These are phyloP conservation scores for Dicranocentrus wangi DNA, from an alignment of 2,888 invertebrate species.

Conservation along the genomic window DNA sequence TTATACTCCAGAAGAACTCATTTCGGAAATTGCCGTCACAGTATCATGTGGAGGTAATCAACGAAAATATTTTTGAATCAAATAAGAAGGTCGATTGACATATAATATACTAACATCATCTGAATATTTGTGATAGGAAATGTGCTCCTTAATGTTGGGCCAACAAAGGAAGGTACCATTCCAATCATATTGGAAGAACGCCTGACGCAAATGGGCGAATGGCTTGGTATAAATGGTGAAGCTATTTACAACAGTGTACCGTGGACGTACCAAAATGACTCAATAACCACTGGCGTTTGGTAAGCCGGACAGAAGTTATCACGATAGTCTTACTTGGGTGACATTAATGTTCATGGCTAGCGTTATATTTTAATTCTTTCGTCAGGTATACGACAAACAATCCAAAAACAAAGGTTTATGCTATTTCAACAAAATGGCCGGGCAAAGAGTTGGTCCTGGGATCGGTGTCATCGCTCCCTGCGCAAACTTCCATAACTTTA, in stretches of 20 bases:
- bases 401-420: slow-evolving; percentile 74
- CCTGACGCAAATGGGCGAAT: slow-evolving; percentile 75
- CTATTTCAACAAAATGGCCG: slow-evolving; percentile 75
- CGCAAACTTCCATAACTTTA: slow-evolving; percentile 45
- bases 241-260: slow-evolving; percentile 75
- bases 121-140: slow-evolving; percentile 71
- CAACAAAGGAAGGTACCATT: slow-evolving; percentile 75
- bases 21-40: slow-evolving; percentile 59
- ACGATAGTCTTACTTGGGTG: too few relatives aligned
- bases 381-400: slow-evolving; percentile 66
- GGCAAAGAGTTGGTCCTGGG: slow-evolving; percentile 68
- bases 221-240: slow-evolving; percentile 76
- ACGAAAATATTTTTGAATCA: too few relatives aligned
- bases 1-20: slow-evolving; percentile 74
- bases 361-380: not conserved
- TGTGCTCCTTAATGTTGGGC: slow-evolving; percentile 75
- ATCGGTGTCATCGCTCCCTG: slow-evolving; percentile 71
- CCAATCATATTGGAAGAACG: slow-evolving; percentile 75
- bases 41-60: slow-evolving; percentile 69
- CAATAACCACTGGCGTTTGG: slow-evolving; percentile 83
- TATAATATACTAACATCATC: too few relatives aligned
- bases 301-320: slow-evolving; percentile 74
- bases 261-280: slow-evolving; percentile 85
- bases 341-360: too few relatives aligned
- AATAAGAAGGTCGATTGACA: too few relatives aligned